Evolutionary conservation across 2,113 vertebrate species (phyloP).

Genomic region (Columba livia): DNA sequence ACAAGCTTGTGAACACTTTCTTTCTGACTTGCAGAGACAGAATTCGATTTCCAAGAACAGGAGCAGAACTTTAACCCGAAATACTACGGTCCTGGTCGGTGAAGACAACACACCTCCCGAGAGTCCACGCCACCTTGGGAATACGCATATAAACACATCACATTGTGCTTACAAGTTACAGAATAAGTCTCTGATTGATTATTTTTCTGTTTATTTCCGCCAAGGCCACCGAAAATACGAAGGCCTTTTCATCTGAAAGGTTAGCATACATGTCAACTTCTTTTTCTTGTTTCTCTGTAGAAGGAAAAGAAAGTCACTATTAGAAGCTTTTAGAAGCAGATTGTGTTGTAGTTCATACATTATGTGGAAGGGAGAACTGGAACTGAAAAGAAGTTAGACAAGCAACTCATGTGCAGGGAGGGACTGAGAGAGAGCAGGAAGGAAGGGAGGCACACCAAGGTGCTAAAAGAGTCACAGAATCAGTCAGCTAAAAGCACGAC

Average conservation of each 20-base stretch:
- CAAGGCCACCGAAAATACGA: conserved; percentile 97
- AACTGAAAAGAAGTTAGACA: background rate
- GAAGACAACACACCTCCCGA: conserved; percentile 44
- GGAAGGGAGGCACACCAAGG: background rate
- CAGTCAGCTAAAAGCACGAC: conserved; percentile 34
- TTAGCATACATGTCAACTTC: conserved; percentile 97
- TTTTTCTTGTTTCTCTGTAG: conserved; percentile 95
- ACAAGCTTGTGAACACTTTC: conserved; percentile 53
- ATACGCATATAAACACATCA: conserved; percentile 59
- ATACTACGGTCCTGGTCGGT: conserved; percentile 45
- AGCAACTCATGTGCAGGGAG: background rate
- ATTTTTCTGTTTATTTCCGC: conserved; percentile 99
- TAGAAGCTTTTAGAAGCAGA: conserved; percentile 29
- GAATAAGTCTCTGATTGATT: conserved; percentile 94
- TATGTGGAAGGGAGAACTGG: background rate
- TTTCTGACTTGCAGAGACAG: conserved; percentile 63
- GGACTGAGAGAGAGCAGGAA: background rate
- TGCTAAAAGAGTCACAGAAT: background rate
- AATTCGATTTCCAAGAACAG: conserved; percentile 41
- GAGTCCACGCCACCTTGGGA: conserved; percentile 61
- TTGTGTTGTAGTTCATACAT: conserved; percentile 16
- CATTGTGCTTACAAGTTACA: conserved; percentile 71
- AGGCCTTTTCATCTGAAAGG: conserved; percentile 97
- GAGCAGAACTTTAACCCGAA: conserved; percentile 44
- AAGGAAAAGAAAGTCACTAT: conserved; percentile 67